phyloP scores from a whole-genome alignment of 2,113 vertebrate species.

The Halcyon senegalensis region DNA sequence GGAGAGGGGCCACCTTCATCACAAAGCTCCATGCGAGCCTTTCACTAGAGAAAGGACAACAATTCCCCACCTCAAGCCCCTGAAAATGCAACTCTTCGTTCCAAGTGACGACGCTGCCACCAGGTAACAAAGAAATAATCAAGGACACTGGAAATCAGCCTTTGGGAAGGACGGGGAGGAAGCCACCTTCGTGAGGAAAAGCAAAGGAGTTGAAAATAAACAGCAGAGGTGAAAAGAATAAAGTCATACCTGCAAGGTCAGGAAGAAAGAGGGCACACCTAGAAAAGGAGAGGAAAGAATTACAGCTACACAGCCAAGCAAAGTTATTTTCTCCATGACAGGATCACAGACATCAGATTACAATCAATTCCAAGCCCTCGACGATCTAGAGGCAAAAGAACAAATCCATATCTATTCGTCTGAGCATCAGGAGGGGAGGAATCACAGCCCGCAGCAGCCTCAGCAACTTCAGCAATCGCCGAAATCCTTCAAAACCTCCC shows the following conservation, averaged over 20 bases:
- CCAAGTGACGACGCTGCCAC: neutral
- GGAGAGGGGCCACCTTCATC: neutral
- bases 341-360: neutral
- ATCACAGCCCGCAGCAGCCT: neutral
- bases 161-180: neutral
- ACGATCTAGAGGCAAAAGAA: neutral
- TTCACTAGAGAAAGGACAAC: neutral
- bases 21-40: neutral
- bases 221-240: neutral
- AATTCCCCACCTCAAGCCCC: accelerated
- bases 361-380: neutral
- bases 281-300: conserved; percentile 18
- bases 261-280: neutral
- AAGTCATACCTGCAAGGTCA: conserved; percentile 20
- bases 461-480: neutral
- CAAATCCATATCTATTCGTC: neutral
- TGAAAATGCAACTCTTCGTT: accelerated
- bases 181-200: neutral
- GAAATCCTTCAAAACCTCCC: neutral
- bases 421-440: neutral
- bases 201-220: neutral
- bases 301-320: neutral
- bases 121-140: neutral
- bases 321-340: neutral
- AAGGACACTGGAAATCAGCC: neutral